Evolutionary conservation across 2,888 invertebrate genomes (phyloP), one percentile per base, ranked within the genome.

Genomic region (Oxytorus armatus): DNA sequence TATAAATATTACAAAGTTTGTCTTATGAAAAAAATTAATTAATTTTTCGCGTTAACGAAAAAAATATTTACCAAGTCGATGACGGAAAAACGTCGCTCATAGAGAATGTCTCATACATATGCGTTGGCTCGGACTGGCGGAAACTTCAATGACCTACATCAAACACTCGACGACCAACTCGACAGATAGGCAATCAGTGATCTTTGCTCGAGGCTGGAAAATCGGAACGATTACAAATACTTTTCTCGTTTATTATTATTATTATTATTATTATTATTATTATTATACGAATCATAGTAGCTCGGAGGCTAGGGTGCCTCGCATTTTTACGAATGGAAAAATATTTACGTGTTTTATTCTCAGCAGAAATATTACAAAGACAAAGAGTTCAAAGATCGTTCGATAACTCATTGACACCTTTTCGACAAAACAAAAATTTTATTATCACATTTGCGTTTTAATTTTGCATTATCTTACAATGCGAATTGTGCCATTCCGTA

Each of bases 111-210:
- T 36, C 36, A 36, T 36, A 8, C 10, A 36, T 36, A 42, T 21
- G 11, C n/a, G 8, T 55, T 73, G 8, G 42, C 51, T 53, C 39
- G 11, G 29, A 8, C 44, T 39, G 33, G 39, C 51, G 53, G 39
- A 74, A 63, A 79, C 29, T 79, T 74, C 68, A 74, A 74, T 79
- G 79, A 79, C 79, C 79, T 74, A 74, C 47, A 69, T 79, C 69
- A 57, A 61, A 14, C 47, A 10, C 21, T 10, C 25, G 16, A 36
- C 21, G 29, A 16, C n/a, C 16, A 47, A 36, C n/a, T 42, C 33
- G 57, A 16, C 65, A 51, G 16, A 44, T n/a, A 63, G 68, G 8
- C 63, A 63, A 65, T 74, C 68, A 29, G 49, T 55, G 78, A 79
- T 55, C 61, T 79, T 74, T 74, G 78, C 78, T 69, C 78, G 74